Evolutionary conservation across 92 coral and sea anemone genomes (phyloP), one percentile per base, ranked within the genome.

Genomic region (Epizoanthus illoricatus): DNA sequence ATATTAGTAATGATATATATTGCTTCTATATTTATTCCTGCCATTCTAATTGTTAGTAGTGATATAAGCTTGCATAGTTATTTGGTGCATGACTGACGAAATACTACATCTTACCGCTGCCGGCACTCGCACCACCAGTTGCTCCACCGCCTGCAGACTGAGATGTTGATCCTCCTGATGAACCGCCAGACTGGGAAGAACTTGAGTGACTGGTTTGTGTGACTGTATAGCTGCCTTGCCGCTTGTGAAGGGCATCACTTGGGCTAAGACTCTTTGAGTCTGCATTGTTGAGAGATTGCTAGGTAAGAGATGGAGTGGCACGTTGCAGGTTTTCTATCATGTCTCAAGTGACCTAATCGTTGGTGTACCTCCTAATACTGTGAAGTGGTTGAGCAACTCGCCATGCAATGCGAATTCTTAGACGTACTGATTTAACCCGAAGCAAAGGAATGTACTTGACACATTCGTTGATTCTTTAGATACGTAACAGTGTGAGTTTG

Each of bases 191-290:
- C 20, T 68, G 73, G 16, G 81, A 76, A 0, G 75, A 42, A 52
- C 80, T 55, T 40, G 80, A 11, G 19, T 63, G 81, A 62, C 71
- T 76, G 40, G 81, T 76, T 41, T 76, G 81, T 19, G 81, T 76
- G 36, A 76, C 52, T 17, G 81, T 62, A 76, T 76, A 60, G 15
- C 69, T 20, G 13, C 57, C 69, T 28, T 61, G 69, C 18, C 81
- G 43, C 71, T 62, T 76, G 81, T 76, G 69, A 61, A 76, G 81
- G 69, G 60, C 81, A 19, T 76, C 59, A 3, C 40, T 42, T 41
- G 49, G 57, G 58, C 62, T 76, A 76, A 19, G 70, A 76, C 54
- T 61, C 23, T 76, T 45, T 63, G 71, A 76, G 59, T 62, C 81
- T 76, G 71, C 45, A 43, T 76, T 61, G 62, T 76, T 76, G 40